These are phyloP conservation scores for Danio rerio DNA, from an alignment of 2,113 vertebrate species.

Conservation along the genomic window GRCz12tu NC_133200.1:31875001-31875500, in stretches of 20 bases:
- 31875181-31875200: conserved; percentile 10
- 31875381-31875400: background rate
- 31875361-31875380: too few species aligned
- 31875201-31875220: conserved; percentile 28
- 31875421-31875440: background rate
- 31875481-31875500: background rate
- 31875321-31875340: too few species aligned
- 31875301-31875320: too few species aligned
- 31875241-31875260: background rate
- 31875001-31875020: background rate
- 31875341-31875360: too few species aligned
- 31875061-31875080: background rate
- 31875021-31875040: background rate
- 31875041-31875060: background rate
- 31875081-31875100: conserved; percentile 4
- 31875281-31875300: too few species aligned
- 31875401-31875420: background rate
- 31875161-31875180: conserved; percentile 12
- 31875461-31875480: background rate
- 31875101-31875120: background rate
- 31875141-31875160: conserved; percentile 18
- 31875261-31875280: background rate
- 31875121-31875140: conserved; percentile 4
- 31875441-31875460: background rate
- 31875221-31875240: background rate